A percentile compares a stretch with the other conserved stretches of the same genome.
Conservation (phyloP, 2,888 invertebrate genomes). For the Branchipolynoe longqiensis region DNA sequence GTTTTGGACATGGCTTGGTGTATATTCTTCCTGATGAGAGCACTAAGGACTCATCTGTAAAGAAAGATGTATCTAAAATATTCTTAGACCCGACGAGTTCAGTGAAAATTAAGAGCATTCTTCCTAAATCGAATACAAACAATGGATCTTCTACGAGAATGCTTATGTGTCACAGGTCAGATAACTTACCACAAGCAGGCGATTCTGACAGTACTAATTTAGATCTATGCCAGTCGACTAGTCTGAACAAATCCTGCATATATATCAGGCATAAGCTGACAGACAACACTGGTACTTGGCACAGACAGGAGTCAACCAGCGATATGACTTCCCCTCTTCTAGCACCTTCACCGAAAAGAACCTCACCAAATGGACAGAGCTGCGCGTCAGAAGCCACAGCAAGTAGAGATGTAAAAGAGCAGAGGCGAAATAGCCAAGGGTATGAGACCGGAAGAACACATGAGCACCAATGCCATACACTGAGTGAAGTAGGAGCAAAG, state of each 20-base stretch:
- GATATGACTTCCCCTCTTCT: neutral
- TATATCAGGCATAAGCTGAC: constrained; percentile 52
- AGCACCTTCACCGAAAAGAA: neutral
- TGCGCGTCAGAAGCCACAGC: too few relatives aligned
- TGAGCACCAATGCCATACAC: neutral
- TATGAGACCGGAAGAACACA: too few relatives aligned
- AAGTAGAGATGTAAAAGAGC: too few relatives aligned
- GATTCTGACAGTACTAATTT: neutral
- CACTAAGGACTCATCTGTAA: neutral
- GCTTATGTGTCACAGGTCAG: neutral
- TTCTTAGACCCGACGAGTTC: constrained; percentile 21
- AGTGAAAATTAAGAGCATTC: neutral
- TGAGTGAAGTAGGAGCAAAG: neutral
- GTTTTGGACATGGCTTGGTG: too few relatives aligned
- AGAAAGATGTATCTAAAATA: constrained; percentile 20
- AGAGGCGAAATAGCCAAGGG: too few relatives aligned
- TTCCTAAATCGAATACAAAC: constrained; percentile 6
- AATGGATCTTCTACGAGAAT: neutral
- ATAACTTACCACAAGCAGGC: neutral
- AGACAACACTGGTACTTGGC: neutral
- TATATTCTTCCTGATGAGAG: too few relatives aligned
- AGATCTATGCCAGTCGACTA: constrained; percentile 46
- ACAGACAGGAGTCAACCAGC: neutral
- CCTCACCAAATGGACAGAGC: neutral
- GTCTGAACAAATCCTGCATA: constrained; percentile 49